Percentiles rank a stretch among this genome's conserved stretches.
Conservation (phyloP, 2,113 vertebrate species). For the Scomber scombrus region DNA sequence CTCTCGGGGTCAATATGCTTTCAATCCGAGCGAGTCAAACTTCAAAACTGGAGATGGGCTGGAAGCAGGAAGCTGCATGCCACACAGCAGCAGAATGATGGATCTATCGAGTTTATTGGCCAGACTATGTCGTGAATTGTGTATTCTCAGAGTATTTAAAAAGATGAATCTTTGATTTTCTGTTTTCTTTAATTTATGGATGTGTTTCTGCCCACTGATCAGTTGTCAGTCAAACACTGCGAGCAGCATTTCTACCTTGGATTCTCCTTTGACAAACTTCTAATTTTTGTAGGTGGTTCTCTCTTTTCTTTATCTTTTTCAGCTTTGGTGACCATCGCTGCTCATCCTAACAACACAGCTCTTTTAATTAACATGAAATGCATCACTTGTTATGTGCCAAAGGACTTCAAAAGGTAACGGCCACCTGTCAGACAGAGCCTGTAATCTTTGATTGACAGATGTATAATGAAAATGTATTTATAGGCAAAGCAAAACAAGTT, state of each 20-base stretch:
- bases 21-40: constrained; percentile 22
- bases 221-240: constrained; percentile 3
- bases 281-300: background rate
- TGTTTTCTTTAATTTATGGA: constrained; percentile 6
- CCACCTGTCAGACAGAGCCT: constrained; percentile 27
- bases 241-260: constrained; percentile 3
- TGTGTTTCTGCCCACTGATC: constrained; percentile 16
- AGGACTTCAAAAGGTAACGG: constrained; percentile 24
- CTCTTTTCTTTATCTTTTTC: background rate
- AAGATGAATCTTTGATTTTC: constrained; percentile 32
- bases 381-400: constrained; percentile 1
- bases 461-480: constrained; percentile 58
- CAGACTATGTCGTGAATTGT: constrained; percentile 11
- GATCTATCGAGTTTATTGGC: constrained; percentile 25
- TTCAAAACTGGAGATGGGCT: constrained; percentile 18
- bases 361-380: constrained; percentile 4
- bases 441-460: constrained; percentile 49
- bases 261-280: constrained; percentile 22
- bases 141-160: constrained; percentile 26
- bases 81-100: constrained; percentile 26
- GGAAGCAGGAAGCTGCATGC: constrained; percentile 13
- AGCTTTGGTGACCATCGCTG: background rate
- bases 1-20: constrained; percentile 35
- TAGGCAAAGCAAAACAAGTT: constrained; percentile 34
- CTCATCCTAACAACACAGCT: constrained; percentile 4